These are phyloP conservation scores for Rynchops niger DNA, from an alignment of 2,113 vertebrate species.

Conservation along the genomic window DNA sequence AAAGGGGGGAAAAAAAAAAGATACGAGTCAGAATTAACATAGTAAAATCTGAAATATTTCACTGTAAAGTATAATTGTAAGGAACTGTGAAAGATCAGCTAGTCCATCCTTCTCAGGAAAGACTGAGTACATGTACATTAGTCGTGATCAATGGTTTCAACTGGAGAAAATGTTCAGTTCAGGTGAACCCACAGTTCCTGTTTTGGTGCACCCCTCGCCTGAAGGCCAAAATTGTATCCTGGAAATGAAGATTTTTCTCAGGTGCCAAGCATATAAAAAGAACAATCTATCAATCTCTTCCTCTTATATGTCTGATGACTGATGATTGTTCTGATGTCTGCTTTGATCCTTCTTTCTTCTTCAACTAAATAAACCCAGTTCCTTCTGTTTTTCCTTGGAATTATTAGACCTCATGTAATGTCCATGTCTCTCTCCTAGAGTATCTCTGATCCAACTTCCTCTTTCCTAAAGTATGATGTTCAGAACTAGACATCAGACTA, in stretches of 20 bases:
- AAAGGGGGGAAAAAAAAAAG: rapidly evolving
- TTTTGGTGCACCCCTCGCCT: background rate
- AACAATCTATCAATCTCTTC: background rate
- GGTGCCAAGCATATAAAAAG: background rate
- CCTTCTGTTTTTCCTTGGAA: background rate
- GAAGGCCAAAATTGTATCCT: background rate
- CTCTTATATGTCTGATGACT: background rate
- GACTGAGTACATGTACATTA: background rate
- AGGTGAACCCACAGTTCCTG: background rate
- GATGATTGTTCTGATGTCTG: background rate
- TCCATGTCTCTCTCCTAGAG: background rate
- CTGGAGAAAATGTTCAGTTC: background rate
- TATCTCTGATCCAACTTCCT: background rate
- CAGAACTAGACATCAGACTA: background rate
- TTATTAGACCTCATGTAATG: background rate
- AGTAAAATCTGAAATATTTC: background rate
- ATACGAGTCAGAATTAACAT: background rate
- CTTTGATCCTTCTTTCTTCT: background rate
- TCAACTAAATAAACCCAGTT: background rate
- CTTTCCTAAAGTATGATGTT: background rate
- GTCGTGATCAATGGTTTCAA: background rate
- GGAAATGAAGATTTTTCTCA: background rate
- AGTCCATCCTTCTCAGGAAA: background rate
- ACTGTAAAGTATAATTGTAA: background rate
- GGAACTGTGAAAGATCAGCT: background rate